These are phyloP conservation scores for Heterodera schachtii DNA, from an alignment of 1,140 invertebrate genomes.

Conservation along the genomic window DNA sequence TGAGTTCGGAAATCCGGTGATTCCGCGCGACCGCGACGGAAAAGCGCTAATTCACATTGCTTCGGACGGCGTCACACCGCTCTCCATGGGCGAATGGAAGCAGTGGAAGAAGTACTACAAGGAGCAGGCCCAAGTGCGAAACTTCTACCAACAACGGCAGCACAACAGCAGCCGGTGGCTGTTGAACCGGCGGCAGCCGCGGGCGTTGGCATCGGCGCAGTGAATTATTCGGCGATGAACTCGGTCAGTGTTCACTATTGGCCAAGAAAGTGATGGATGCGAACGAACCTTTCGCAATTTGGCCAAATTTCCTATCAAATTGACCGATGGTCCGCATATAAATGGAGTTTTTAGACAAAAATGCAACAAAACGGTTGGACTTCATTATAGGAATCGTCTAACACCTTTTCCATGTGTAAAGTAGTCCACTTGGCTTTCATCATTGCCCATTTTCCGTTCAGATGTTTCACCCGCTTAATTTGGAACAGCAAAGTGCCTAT, in stretches of 20 bases:
- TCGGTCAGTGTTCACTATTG: neutral
- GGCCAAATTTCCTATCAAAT: neutral
- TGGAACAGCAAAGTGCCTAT: conserved; percentile 34
- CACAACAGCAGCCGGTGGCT: conserved; percentile 15
- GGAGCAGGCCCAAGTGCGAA: conserved; percentile 8
- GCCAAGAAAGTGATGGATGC: neutral
- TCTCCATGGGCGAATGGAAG: conserved; percentile 41
- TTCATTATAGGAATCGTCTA: conserved; percentile 6
- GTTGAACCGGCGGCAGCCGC: neutral
- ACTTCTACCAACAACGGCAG: conserved; percentile 26
- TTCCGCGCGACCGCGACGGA: conserved; percentile 45
- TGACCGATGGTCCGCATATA: neutral
- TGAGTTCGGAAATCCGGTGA: conserved; percentile 42
- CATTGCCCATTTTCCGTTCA: conserved; percentile 17
- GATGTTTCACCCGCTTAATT: conserved; percentile 43
- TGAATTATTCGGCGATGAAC: conserved; percentile 2
- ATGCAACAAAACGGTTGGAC: conserved; percentile 4
- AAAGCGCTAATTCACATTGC: conserved; percentile 53
- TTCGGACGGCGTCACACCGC: conserved; percentile 45
- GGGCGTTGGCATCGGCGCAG: neutral
- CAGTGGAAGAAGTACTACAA: conserved; percentile 41
- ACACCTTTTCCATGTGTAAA: conserved; percentile 5
- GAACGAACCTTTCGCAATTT: neutral
- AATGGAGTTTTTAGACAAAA: conserved; percentile 11
- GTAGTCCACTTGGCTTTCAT: neutral